These are phyloP conservation scores for Teleogryllus oceanicus DNA, from an alignment of 2,888 invertebrate species.

Conservation along the genomic window DNA sequence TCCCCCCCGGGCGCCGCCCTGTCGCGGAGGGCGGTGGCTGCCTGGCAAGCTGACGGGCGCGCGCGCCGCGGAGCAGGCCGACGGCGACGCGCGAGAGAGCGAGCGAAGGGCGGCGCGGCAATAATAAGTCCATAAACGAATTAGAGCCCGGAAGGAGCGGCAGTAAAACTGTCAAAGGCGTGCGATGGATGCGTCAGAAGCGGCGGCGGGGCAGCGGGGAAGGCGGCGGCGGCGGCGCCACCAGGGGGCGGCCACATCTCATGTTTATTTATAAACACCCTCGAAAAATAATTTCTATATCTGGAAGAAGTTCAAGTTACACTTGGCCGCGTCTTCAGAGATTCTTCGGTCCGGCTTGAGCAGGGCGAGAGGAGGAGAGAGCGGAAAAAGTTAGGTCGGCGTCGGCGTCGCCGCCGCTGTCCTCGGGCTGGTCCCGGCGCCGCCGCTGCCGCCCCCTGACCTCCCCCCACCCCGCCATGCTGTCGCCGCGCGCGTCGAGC, in stretches of 20 bases:
- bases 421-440: no score
- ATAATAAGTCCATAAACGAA: constrained; percentile 10
- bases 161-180: neutral
- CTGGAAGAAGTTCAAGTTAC: constrained; percentile 18
- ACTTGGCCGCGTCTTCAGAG: neutral
- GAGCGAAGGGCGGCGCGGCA: neutral
- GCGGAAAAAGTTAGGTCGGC: neutral
- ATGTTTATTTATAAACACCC: constrained; percentile 9
- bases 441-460: no score
- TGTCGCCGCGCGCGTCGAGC: no score
- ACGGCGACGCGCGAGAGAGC: no score
- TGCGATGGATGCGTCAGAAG: neutral
- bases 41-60: no score
- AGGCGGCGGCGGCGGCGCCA: neutral
- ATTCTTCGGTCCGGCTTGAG: no score
- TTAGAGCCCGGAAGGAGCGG: neutral
- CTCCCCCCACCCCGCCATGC: no score
- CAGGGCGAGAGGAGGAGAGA: neutral
- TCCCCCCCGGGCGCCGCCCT: no score
- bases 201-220: neutral
- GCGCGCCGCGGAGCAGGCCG: no score
- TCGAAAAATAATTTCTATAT: neutral
- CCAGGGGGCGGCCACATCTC: neutral
- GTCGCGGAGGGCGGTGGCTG: no score
- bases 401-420: neutral